Percentiles rank a stretch among this genome's conserved stretches.
phyloP scores from a whole-genome alignment of 1,140 invertebrate genomes.

The Aphelenchoides besseyi region DNA sequence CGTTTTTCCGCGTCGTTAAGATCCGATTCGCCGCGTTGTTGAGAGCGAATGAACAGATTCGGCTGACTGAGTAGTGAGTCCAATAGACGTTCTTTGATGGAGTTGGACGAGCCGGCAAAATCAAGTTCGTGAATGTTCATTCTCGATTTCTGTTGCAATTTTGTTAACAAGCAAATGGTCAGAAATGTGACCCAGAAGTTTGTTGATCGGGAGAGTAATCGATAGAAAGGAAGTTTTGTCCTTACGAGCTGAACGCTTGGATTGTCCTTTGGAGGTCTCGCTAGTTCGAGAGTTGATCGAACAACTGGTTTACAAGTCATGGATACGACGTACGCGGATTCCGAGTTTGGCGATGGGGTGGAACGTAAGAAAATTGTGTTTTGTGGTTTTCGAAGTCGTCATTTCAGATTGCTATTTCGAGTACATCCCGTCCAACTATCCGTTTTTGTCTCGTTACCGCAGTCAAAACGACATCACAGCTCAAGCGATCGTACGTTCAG shows the following conservation, averaged over 20 bases:
- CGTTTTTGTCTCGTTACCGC: conserved; percentile 33
- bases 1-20: conserved; percentile 37
- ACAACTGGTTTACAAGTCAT: no score
- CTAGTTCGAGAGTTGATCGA: no score
- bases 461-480: conserved; percentile 43
- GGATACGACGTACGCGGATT: not conserved
- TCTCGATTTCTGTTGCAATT: not conserved
- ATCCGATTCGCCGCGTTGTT: conserved; percentile 26
- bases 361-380: not conserved
- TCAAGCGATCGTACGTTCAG: conserved; percentile 31
- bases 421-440: conserved; percentile 36
- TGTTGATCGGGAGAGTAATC: no score
- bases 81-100: not conserved
- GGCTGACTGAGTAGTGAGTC: not conserved
- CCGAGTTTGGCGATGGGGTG: not conserved
- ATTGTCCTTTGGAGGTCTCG: no score
- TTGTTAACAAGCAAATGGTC: not conserved
- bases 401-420: conserved; percentile 29
- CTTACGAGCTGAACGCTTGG: no score
- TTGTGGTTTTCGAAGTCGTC: not conserved
- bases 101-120: not conserved
- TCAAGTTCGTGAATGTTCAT: not conserved
- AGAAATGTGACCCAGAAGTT: no score
- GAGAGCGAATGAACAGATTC: not conserved
- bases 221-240: no score